These are phyloP conservation scores for Prinia subflava DNA, from an alignment of 2,113 vertebrate genomes.

Conservation along the genomic window DNA sequence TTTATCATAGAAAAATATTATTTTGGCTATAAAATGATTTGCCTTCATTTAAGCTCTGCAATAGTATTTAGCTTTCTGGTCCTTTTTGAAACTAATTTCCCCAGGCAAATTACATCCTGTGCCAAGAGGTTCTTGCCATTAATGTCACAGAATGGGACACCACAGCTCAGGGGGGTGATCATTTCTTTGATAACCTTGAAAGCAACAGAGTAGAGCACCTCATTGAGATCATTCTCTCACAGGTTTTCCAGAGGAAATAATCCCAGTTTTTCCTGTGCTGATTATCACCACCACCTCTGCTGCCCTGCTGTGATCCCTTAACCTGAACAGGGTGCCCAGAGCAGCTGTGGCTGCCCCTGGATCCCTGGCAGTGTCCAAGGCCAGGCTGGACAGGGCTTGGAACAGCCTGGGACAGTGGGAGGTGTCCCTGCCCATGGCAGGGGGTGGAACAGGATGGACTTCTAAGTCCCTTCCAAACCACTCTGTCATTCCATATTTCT, in stretches of 20 bases:
- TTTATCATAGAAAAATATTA: slow-evolving; percentile 53
- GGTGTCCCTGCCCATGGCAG: background rate
- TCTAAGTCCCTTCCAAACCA: background rate
- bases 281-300: background rate
- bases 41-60: background rate
- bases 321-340: background rate
- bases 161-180: background rate
- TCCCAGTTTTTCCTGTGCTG: background rate
- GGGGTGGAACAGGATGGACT: background rate
- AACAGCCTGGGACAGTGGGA: background rate
- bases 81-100: slow-evolving; percentile 33
- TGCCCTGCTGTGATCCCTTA: background rate
- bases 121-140: slow-evolving; percentile 13
- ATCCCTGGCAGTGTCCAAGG: background rate
- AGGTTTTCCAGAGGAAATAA: background rate
- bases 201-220: background rate
- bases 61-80: slow-evolving; percentile 41
- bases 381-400: background rate
- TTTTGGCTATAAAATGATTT: slow-evolving; percentile 45
- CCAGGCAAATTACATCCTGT: slow-evolving; percentile 14
- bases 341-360: background rate
- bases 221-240: background rate
- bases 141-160: slow-evolving; percentile 10
- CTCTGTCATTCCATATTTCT: background rate
- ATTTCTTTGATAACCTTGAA: background rate